These are phyloP conservation scores for Anastrepha ludens DNA, from an alignment of 1,140 invertebrate species.

Conservation along the genomic window DNA sequence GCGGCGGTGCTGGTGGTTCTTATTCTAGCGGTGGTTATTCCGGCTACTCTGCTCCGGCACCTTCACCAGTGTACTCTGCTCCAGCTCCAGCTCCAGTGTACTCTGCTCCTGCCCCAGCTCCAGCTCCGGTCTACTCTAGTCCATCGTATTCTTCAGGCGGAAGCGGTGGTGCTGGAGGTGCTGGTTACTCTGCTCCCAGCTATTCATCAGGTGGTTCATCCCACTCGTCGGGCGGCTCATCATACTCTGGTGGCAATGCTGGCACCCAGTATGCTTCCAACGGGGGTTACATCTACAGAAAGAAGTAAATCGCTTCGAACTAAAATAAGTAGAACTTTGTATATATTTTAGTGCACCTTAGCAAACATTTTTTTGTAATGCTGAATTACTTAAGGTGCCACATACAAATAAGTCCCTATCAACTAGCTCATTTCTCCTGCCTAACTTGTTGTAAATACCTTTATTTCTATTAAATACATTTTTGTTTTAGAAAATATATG, in stretches of 20 bases:
- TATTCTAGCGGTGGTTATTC: conserved; percentile 54
- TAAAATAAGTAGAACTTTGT: conserved; percentile 1
- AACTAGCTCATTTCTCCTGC: conserved; percentile 20
- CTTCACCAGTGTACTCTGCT: neutral
- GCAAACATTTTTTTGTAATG: conserved; percentile 2
- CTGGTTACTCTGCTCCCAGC: conserved; percentile 51
- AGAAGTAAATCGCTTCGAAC: conserved; percentile 57
- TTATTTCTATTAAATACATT: conserved; percentile 13
- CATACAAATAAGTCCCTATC: neutral
- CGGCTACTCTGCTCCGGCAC: neutral
- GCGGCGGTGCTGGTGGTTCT: conserved; percentile 28
- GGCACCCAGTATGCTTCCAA: conserved; percentile 72
- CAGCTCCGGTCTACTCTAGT: conserved; percentile 32
- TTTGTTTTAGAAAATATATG: neutral
- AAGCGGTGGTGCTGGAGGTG: neutral
- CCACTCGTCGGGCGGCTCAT: conserved; percentile 55
- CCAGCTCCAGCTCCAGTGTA: neutral
- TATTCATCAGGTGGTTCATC: neutral
- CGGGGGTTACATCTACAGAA: conserved; percentile 71
- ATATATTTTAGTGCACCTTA: conserved; percentile 3
- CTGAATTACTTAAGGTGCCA: neutral
- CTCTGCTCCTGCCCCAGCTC: conserved; percentile 51
- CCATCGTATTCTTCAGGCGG: neutral
- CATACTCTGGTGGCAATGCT: conserved; percentile 60
- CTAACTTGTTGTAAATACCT: neutral